Conservation (phyloP, 2,888 invertebrate genomes). For the Andricus quercusramuli region DNA sequence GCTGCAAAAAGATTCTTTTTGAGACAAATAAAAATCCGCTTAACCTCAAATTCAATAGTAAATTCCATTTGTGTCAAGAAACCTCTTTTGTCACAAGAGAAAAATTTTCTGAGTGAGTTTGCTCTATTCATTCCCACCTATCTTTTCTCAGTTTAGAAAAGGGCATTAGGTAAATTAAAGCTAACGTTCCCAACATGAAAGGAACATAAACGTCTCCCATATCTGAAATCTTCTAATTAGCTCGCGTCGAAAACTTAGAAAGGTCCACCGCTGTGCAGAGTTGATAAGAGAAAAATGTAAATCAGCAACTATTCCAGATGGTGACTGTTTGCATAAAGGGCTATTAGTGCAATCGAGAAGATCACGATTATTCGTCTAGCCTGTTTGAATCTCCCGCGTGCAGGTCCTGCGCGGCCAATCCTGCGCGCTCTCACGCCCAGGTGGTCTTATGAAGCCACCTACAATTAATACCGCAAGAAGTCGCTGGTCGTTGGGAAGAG, state of each 20-base stretch:
- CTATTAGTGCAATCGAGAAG: conserved; percentile 32
- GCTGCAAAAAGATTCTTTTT: too few species aligned
- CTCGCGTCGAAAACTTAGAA: background rate
- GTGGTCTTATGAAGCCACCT: conserved; percentile 57
- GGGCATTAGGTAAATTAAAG: background rate
- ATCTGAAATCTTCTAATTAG: conserved; percentile 8
- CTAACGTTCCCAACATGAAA: background rate
- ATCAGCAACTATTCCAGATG: background rate
- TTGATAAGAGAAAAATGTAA: conserved; percentile 25
- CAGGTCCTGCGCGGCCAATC: conserved; percentile 42
- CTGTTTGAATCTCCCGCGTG: conserved; percentile 26
- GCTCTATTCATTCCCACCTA: too few species aligned
- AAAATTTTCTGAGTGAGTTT: too few species aligned
- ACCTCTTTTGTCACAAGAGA: too few species aligned
- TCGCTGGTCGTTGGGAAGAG: conserved; percentile 42
- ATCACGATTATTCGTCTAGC: conserved; percentile 21
- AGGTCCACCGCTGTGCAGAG: background rate
- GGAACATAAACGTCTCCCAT: background rate
- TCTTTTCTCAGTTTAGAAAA: background rate
- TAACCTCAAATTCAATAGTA: too few species aligned
- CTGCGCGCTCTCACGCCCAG: conserved; percentile 57
- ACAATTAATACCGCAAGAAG: conserved; percentile 58
- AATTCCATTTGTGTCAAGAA: too few species aligned
- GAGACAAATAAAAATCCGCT: too few species aligned
- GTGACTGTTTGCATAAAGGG: conserved; percentile 32